phyloP scores from a whole-genome alignment of 2,113 vertebrate genomes.

The Crotalus helleri region DNA sequence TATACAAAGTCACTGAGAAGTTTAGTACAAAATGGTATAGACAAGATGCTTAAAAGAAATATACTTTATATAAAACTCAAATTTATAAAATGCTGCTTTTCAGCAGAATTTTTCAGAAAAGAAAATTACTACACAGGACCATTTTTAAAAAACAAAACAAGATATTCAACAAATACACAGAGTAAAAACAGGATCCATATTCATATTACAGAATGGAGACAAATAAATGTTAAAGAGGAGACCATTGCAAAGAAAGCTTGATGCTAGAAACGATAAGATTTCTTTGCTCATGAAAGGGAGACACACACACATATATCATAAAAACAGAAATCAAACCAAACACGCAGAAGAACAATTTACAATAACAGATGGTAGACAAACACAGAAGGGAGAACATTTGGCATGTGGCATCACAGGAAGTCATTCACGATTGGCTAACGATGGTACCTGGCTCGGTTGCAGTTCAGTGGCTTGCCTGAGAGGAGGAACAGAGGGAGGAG shows the following conservation, averaged over 20 bases:
- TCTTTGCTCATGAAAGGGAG: conserved; percentile 50
- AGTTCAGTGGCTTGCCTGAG: conserved; percentile 81
- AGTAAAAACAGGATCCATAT: conserved; percentile 71
- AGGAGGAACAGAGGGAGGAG: conserved; percentile 79
- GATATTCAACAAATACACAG: conserved; percentile 52
- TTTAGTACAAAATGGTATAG: conserved; percentile 58
- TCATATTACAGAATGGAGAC: conserved; percentile 76
- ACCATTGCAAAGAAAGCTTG: conserved; percentile 64
- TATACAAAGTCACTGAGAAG: conserved; percentile 72
- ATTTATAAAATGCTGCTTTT: conserved; percentile 79
- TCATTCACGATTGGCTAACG: conserved; percentile 78
- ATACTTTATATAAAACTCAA: conserved; percentile 68
- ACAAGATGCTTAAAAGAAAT: conserved; percentile 73
- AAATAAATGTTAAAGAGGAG: conserved; percentile 55
- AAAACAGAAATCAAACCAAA: conserved; percentile 56
- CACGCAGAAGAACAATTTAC: conserved; percentile 54
- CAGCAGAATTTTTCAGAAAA: conserved; percentile 66
- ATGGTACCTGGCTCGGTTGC: conserved; percentile 92
- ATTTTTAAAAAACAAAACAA: conserved; percentile 51
- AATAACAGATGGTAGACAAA: conserved; percentile 75
- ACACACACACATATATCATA: conserved; percentile 58
- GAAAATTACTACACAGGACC: conserved; percentile 63
- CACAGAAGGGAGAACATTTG: conserved; percentile 74
- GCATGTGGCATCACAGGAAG: conserved; percentile 77
- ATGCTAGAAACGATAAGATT: conserved; percentile 48